A percentile compares a stretch with the other conserved stretches of the same genome.
phyloP scores from a whole-genome alignment of 2,797 vertebrate genomes.

The Phaenicophaeus curvirostris region DNA sequence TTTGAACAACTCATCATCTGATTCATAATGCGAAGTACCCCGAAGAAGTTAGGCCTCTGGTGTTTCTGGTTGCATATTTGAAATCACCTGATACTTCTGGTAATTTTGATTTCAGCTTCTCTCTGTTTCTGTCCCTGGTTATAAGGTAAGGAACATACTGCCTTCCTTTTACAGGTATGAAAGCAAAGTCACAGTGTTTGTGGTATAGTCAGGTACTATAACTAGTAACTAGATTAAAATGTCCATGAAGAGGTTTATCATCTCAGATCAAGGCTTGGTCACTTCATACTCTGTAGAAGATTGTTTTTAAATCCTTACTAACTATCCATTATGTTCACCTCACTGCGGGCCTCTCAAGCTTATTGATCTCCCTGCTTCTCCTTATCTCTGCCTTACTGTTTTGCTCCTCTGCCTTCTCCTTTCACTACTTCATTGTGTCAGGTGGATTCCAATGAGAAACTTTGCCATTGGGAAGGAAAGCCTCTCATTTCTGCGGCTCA shows the following conservation, averaged over 20 bases:
- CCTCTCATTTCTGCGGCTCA: not conserved
- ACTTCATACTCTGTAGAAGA: not conserved
- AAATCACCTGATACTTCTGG: not conserved
- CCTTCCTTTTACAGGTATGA: not conserved
- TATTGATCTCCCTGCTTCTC: not conserved
- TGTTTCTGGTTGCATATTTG: not conserved
- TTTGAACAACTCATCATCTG: not conserved
- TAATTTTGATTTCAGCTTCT: not conserved
- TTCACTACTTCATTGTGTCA: not conserved
- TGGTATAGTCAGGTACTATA: not conserved
- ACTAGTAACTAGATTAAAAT: not conserved
- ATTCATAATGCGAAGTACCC: not conserved
- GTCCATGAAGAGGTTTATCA: not conserved
- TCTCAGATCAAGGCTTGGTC: not conserved
- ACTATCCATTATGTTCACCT: not conserved
- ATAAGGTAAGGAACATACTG: not conserved
- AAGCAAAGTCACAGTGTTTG: not conserved
- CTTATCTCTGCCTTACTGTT: not conserved
- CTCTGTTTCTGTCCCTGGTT: not conserved
- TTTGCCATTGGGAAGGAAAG: not conserved
- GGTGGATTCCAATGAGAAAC: not conserved
- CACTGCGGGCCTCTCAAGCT: not conserved
- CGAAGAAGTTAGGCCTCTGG: not conserved
- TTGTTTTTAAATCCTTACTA: not conserved
- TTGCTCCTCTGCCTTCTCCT: not conserved